A percentile compares a stretch with the other conserved stretches of the same genome.
phyloP scores from a whole-genome alignment of 2,888 invertebrate species.

The Periphyllus acericola region DNA sequence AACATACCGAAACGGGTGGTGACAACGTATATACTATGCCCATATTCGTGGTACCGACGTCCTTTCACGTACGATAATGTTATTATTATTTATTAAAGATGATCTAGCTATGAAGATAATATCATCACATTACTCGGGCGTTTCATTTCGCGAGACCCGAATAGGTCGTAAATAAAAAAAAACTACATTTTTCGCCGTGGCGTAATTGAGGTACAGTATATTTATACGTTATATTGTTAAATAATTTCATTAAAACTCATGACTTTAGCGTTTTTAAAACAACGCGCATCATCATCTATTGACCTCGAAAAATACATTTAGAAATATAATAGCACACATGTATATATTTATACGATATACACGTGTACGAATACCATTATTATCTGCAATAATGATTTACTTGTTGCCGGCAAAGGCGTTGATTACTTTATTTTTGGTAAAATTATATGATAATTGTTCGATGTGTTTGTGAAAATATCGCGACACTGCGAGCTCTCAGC shows the following conservation, averaged over 20 bases:
- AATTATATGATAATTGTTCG: neutral
- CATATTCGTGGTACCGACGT: constrained; percentile 26
- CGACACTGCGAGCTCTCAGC: too few relatives aligned
- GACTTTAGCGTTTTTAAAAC: constrained; percentile 26
- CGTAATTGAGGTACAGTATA: neutral
- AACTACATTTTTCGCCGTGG: neutral
- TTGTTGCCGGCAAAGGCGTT: too few relatives aligned
- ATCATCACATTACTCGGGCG: too few relatives aligned
- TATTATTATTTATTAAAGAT: constrained; percentile 12
- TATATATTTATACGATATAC: neutral
- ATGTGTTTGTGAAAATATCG: neutral
- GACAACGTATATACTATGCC: constrained; percentile 18
- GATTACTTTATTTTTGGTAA: neutral
- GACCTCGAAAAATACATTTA: constrained; percentile 30
- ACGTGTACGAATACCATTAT: neutral
- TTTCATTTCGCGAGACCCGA: neutral
- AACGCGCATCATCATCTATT: constrained; percentile 1
- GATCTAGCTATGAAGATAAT: neutral
- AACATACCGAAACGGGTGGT: neutral
- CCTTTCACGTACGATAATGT: neutral
- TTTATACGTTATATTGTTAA: neutral
- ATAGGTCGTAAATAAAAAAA: neutral
- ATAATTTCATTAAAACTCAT: constrained; percentile 18
- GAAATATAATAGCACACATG: neutral
- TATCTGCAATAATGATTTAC: neutral